Evolutionary conservation across 2,113 vertebrate genomes (phyloP).

Genomic region (Platichthys stellatus): DNA sequence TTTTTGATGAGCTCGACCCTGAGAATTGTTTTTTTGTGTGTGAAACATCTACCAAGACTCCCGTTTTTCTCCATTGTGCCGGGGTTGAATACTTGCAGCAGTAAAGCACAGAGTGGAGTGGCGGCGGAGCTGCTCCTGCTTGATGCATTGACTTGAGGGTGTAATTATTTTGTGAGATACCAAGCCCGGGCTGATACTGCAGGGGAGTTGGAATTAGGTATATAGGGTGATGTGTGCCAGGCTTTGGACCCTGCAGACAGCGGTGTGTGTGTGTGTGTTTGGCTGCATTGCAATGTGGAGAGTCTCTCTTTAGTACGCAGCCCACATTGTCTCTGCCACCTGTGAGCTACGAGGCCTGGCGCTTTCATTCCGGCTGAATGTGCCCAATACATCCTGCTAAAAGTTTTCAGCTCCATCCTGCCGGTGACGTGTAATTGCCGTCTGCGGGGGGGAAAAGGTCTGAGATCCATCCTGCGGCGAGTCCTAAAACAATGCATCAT

Average conservation of each 20-base stretch:
- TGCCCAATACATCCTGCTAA: conserved; percentile 35
- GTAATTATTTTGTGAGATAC: conserved; percentile 80
- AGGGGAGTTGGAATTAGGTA: conserved; percentile 64
- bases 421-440: conserved; percentile 35
- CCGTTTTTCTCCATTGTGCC: conserved; percentile 62
- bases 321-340: conserved; percentile 45
- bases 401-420: conserved; percentile 53
- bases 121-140: conserved; percentile 48
- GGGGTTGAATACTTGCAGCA: conserved; percentile 56
- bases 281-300: conserved; percentile 43
- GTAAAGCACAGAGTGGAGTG: conserved; percentile 72
- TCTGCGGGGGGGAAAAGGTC: conserved; percentile 24
- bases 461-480: conserved; percentile 62
- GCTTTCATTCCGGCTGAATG: conserved; percentile 36
- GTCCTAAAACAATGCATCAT: conserved; percentile 55
- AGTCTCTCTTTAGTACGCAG: conserved; percentile 31
- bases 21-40: conserved; percentile 46
- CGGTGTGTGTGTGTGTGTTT: conserved; percentile 43
- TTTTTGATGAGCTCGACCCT: conserved; percentile 70
- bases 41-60: conserved; percentile 50
- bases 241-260: conserved; percentile 53
- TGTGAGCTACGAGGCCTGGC: conserved; percentile 26
- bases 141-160: conserved; percentile 76
- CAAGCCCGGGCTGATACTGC: conserved; percentile 71
- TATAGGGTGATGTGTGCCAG: conserved; percentile 61